Percentiles rank a stretch among this genome's conserved stretches.
Evolutionary conservation across 2,888 invertebrate species (phyloP).

Genomic region (Ormyrus pomaceus): DNA sequence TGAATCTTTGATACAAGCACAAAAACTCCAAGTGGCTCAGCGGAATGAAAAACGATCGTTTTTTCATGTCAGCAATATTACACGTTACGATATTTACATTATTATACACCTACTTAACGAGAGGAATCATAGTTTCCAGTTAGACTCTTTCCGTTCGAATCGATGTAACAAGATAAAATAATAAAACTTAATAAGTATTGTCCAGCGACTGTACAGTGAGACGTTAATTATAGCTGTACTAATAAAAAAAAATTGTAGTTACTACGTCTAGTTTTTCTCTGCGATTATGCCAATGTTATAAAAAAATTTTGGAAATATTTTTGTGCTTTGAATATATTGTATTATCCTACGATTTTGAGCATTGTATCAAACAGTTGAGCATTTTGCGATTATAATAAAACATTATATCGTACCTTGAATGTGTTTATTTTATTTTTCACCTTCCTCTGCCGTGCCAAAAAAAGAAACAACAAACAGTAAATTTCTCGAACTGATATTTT

Average conservation of each 20-base stretch:
- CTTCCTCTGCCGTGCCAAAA: too few relatives aligned
- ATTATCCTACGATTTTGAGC: slow-evolving; percentile 56
- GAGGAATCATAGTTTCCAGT: slow-evolving; percentile 27
- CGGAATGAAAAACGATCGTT: slow-evolving; percentile 4
- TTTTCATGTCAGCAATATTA: slow-evolving; percentile 52
- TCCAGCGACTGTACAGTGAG: slow-evolving; percentile 52
- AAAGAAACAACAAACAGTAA: too few relatives aligned
- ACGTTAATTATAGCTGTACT: slow-evolving; percentile 48
- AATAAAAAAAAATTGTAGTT: slow-evolving; percentile 50
- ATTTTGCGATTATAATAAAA: slow-evolving; percentile 58
- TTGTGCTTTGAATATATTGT: slow-evolving; percentile 58
- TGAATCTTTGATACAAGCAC: slow-evolving; percentile 46
- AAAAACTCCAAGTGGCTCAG: slow-evolving; percentile 28
- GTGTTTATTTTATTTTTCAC: not conserved
- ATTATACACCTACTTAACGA: slow-evolving; percentile 19
- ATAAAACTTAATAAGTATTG: slow-evolving; percentile 42
- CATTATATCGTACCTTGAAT: slow-evolving; percentile 46
- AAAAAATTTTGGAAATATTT: slow-evolving; percentile 59
- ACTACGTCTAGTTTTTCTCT: slow-evolving; percentile 57
- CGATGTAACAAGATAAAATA: slow-evolving; percentile 41
- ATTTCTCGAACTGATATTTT: not conserved
- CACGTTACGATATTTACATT: slow-evolving; percentile 9
- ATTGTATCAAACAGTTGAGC: slow-evolving; percentile 58
- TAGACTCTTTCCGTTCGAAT: slow-evolving; percentile 53
- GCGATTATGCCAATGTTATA: slow-evolving; percentile 55